These are phyloP conservation scores for Artibeus lituratus DNA, from an alignment of 2,797 vertebrate genomes.

Conservation along the genomic window DNA sequence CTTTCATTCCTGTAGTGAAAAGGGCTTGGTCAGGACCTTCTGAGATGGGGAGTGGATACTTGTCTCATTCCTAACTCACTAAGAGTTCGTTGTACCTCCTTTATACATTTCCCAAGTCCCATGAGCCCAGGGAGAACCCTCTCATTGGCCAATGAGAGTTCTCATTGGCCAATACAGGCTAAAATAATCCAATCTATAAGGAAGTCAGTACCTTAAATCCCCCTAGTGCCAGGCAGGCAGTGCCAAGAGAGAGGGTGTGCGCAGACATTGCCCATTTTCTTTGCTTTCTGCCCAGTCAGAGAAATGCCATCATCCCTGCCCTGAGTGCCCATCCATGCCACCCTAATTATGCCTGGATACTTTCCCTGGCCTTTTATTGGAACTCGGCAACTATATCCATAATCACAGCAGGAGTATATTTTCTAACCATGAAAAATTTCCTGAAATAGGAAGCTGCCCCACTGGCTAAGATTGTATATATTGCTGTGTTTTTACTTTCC, in stretches of 20 bases:
- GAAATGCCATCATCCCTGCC: background rate
- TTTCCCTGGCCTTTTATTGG: background rate
- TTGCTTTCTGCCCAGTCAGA: background rate
- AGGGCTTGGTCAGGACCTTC: background rate
- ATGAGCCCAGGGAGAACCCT: background rate
- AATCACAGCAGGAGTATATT: background rate
- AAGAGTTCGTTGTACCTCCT: background rate
- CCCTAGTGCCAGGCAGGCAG: background rate
- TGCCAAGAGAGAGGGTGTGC: background rate
- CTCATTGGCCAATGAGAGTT: background rate
- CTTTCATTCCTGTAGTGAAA: background rate
- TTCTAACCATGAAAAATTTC: background rate
- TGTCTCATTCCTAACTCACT: background rate
- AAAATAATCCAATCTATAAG: background rate
- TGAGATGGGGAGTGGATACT: background rate
- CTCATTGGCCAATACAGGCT: background rate
- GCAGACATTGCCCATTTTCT: no score
- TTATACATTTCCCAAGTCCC: background rate
- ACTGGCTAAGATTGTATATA: background rate
- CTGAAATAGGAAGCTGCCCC: background rate
- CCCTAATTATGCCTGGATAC: background rate
- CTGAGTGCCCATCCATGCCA: accelerated
- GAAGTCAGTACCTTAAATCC: background rate
- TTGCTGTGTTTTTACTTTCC: background rate
- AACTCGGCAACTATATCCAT: background rate